A percentile compares a stretch with the other conserved stretches of the same genome.
Conservation (phyloP, 2,797 vertebrate genomes). For the Anguilla obscura region DNA sequence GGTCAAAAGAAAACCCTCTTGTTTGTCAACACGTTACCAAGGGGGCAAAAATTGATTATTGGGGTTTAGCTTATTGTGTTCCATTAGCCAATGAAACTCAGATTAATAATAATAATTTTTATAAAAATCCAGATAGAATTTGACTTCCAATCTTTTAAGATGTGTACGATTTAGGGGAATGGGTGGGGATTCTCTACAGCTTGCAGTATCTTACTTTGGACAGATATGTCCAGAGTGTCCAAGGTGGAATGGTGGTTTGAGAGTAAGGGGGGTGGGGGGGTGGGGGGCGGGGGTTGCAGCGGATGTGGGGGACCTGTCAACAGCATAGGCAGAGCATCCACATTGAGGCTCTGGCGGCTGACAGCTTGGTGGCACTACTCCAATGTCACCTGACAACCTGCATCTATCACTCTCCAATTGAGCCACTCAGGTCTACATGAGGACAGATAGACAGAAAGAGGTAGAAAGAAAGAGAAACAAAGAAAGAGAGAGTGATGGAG, state of each 20-base stretch:
- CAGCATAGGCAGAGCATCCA: slow-evolving; percentile 65
- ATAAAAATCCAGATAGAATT: slow-evolving; percentile 76
- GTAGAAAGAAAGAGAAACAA: slow-evolving; percentile 28
- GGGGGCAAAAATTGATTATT: slow-evolving; percentile 68
- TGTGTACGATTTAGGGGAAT: slow-evolving; percentile 43
- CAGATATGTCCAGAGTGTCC: slow-evolving; percentile 19
- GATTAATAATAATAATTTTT: slow-evolving; percentile 72
- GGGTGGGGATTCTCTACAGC: slow-evolving; percentile 43
- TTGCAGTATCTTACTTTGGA: neutral
- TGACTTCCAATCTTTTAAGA: slow-evolving; percentile 51
- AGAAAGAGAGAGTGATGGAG: neutral
- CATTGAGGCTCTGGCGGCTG: slow-evolving; percentile 72
- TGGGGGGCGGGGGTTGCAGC: no score
- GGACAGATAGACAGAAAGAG: neutral
- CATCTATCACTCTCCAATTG: slow-evolving; percentile 85
- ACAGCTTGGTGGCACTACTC: slow-evolving; percentile 76
- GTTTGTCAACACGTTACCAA: slow-evolving; percentile 49
- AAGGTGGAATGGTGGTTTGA: slow-evolving; percentile 17
- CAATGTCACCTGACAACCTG: slow-evolving; percentile 80
- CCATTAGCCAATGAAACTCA: slow-evolving; percentile 82
- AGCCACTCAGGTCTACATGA: slow-evolving; percentile 63
- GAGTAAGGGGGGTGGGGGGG: slow-evolving; percentile 44
- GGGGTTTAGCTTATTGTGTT: slow-evolving; percentile 78
- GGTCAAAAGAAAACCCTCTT: neutral
- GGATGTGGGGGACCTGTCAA: slow-evolving; percentile 32